Conservation (phyloP, 2,888 invertebrate genomes). For the Nebria salina region DNA sequence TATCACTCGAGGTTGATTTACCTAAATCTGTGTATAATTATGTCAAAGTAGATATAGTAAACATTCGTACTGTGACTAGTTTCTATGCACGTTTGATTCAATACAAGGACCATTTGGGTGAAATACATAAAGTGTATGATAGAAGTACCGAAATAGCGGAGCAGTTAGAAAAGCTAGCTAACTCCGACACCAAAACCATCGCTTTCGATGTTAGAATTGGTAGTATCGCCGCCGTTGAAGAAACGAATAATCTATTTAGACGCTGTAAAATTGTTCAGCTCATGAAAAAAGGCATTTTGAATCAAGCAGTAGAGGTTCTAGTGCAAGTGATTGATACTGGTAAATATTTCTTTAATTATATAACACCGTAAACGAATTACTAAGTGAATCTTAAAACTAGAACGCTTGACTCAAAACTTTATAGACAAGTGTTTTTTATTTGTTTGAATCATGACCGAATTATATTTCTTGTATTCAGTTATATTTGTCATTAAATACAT, state of each 20-base stretch:
- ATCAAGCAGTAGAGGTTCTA: conserved; percentile 47
- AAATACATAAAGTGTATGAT: conserved; percentile 49
- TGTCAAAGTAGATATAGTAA: conserved; percentile 68
- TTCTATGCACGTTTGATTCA: conserved; percentile 70
- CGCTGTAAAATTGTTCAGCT: conserved; percentile 69
- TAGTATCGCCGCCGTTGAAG: conserved; percentile 67
- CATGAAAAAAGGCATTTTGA: conserved; percentile 54
- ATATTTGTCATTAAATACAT: too few species aligned
- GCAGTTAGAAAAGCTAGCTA: conserved; percentile 52
- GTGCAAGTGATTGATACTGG: conserved; percentile 37
- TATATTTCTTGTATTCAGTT: too few species aligned
- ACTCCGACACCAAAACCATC: conserved; percentile 50
- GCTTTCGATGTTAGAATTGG: conserved; percentile 64
- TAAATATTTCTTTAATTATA: conserved; percentile 5
- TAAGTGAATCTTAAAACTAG: background rate
- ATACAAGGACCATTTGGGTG: conserved; percentile 56
- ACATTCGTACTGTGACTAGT: conserved; percentile 69
- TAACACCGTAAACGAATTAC: background rate
- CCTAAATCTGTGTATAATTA: conserved; percentile 64
- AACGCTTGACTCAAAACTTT: too few species aligned
- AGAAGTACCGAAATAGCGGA: conserved; percentile 53
- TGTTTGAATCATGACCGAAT: too few species aligned
- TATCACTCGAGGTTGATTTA: conserved; percentile 67
- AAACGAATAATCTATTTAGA: conserved; percentile 64
- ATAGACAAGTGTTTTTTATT: too few species aligned